These are phyloP conservation scores for Hydrochoerus hydrochaeris DNA, from an alignment of 2,113 vertebrate genomes.

Conservation along the genomic window DNA sequence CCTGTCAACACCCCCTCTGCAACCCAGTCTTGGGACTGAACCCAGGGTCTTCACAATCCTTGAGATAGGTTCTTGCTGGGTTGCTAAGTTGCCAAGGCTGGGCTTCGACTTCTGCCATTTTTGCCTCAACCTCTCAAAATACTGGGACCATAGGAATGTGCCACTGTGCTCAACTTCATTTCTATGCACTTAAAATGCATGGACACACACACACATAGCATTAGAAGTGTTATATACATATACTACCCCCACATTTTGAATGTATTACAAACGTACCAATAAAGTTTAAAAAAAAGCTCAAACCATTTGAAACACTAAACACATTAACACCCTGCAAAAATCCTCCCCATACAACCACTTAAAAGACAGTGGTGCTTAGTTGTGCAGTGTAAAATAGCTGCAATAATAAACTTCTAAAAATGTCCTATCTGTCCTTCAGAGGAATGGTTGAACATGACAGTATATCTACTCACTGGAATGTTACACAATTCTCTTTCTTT, in stretches of 20 bases:
- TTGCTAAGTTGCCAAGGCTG: background rate
- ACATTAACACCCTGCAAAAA: background rate
- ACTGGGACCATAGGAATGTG: background rate
- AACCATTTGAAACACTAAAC: constrained; percentile 16
- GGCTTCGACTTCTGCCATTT: background rate
- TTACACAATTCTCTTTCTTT: background rate
- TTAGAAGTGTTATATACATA: background rate
- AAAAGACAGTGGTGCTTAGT: background rate
- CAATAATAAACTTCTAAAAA: constrained; percentile 14
- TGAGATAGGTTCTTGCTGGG: background rate
- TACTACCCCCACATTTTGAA: background rate
- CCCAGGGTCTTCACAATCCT: background rate
- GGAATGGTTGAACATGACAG: background rate
- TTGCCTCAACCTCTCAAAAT: background rate
- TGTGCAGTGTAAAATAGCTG: background rate
- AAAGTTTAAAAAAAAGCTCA: background rate
- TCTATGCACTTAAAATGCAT: background rate
- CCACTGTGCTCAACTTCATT: background rate
- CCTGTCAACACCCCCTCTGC: background rate
- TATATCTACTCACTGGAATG: background rate
- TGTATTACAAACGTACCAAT: background rate
- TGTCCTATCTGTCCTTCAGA: background rate
- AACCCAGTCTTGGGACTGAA: background rate
- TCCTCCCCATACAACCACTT: background rate
- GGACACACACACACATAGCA: background rate